Evolutionary conservation across 2,113 vertebrate genomes (phyloP).

Genomic region (Pygoscelis adeliae): DNA sequence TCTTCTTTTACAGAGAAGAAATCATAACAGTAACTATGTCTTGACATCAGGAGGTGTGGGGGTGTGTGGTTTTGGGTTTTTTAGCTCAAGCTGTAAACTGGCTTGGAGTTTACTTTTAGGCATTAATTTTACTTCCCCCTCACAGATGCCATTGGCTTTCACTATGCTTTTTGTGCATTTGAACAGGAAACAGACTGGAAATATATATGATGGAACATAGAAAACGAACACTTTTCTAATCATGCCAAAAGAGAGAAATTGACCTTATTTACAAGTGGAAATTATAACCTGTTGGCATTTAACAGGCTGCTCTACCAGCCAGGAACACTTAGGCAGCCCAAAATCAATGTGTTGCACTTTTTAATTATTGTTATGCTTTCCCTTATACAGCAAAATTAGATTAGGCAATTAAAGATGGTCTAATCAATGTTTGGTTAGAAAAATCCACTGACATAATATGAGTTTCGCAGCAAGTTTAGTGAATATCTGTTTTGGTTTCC

Average conservation of each 20-base stretch:
- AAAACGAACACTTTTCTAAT: neutral
- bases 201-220: neutral
- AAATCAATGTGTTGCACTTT: neutral
- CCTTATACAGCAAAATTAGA: neutral
- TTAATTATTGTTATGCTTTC: neutral
- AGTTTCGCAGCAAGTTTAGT: neutral
- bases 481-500: neutral
- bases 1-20: neutral
- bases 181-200: neutral
- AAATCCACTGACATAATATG: neutral
- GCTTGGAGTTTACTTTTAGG: neutral
- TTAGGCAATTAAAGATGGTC: neutral
- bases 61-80: neutral
- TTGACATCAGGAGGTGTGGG: neutral
- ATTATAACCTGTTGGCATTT: neutral
- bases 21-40: neutral
- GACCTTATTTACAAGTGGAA: slow-evolving; percentile 9
- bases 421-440: neutral
- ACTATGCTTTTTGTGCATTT: neutral
- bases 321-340: neutral
- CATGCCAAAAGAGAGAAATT: neutral
- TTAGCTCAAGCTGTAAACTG: neutral
- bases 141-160: neutral
- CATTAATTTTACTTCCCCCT: neutral
- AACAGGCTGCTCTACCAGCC: neutral